Conservation (phyloP, 2,888 invertebrate genomes). For the Byasa hedistus region DNA sequence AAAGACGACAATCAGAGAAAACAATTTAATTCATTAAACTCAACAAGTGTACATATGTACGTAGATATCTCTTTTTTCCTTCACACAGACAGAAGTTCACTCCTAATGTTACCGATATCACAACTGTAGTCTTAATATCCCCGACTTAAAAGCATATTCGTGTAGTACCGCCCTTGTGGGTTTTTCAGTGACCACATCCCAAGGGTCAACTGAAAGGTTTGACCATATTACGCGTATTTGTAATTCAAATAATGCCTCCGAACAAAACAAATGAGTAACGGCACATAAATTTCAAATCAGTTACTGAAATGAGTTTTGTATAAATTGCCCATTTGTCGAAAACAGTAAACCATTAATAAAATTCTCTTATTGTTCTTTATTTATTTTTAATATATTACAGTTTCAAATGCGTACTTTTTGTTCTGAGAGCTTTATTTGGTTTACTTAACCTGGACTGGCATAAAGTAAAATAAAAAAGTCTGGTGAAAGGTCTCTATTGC, state of each 20-base stretch:
- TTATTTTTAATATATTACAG: too few species aligned
- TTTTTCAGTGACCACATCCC: constrained; percentile 66
- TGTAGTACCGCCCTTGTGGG: constrained; percentile 67
- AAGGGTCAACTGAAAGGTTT: constrained; percentile 72
- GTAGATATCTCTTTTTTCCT: not conserved
- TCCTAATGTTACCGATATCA: constrained; percentile 26
- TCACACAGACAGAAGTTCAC: constrained; percentile 17
- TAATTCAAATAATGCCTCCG: constrained; percentile 48
- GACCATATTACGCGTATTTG: constrained; percentile 49
- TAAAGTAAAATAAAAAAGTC: too few species aligned
- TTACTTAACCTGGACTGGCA: too few species aligned
- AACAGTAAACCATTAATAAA: not conserved
- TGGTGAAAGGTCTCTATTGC: too few species aligned
- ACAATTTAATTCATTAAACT: too few species aligned
- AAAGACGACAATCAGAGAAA: too few species aligned
- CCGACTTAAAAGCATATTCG: constrained; percentile 68
- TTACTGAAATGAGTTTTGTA: constrained; percentile 4
- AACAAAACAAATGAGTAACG: constrained; percentile 33
- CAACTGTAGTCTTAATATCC: constrained; percentile 44
- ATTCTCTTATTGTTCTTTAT: not conserved
- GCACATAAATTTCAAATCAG: constrained; percentile 19
- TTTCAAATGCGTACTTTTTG: too few species aligned
- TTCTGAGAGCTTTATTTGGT: too few species aligned
- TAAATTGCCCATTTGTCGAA: constrained; percentile 2
- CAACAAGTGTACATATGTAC: too few species aligned